phyloP scores from a whole-genome alignment of 2,113 vertebrate species.

The Coracopsis vasa region DNA sequence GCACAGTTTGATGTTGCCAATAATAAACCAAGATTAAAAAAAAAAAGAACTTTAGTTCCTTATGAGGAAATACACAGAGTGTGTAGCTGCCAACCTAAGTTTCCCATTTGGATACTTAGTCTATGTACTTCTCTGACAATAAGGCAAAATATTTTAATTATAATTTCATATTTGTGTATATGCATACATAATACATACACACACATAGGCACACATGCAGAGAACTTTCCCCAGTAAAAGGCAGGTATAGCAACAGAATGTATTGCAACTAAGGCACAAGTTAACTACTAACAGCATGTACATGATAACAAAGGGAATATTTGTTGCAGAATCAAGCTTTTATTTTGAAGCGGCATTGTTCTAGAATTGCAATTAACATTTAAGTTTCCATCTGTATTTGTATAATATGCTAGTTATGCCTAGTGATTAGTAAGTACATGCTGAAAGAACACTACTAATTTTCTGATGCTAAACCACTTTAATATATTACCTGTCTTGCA shows the following conservation, averaged over 20 bases:
- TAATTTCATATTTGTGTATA: background rate
- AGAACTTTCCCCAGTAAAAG: background rate
- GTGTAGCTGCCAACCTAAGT: background rate
- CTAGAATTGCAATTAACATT: background rate
- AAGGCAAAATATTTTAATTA: background rate
- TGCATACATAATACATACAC: background rate
- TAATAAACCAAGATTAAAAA: background rate
- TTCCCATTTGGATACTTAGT: background rate
- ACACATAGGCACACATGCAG: background rate
- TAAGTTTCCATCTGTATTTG: background rate
- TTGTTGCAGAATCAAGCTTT: background rate
- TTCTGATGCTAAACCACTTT: constrained; percentile 20
- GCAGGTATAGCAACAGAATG: background rate
- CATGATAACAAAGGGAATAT: background rate
- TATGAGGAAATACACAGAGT: constrained; percentile 6
- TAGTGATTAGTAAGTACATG: background rate
- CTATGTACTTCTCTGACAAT: background rate
- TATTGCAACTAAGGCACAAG: background rate
- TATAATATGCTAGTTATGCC: background rate
- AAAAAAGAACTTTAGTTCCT: constrained; percentile 39
- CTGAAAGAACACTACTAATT: background rate
- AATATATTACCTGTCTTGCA: background rate
- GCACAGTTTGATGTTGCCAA: constrained; percentile 25
- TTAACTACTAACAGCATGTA: background rate
- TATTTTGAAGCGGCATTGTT: background rate